Evolutionary conservation across 2,888 invertebrate genomes (phyloP), one percentile per base, ranked within the genome.

Genomic region (Pediacus dermestoides): DNA sequence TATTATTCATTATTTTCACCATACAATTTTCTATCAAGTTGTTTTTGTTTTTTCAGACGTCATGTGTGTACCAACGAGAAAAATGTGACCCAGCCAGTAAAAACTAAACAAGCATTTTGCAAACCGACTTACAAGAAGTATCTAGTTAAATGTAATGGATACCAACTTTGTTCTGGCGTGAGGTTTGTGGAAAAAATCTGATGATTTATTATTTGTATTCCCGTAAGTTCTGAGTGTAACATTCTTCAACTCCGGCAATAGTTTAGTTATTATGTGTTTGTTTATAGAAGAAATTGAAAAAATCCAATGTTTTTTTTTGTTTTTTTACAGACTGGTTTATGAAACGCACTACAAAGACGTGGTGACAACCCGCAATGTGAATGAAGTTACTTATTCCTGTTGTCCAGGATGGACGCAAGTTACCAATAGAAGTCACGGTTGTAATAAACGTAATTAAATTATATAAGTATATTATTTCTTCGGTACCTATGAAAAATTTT

Each of bases 371-470:
- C 69, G 70, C 58, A 62, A 68, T 23, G 69, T 70, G 12, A 71
- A 71, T 47, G 72, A 74, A 52, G 65, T 73, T 35, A 61, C 64
- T 34, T 74, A 72, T 52, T 64, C 68, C 14, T 81, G 81, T 60
- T 81, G 81, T 58, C 74, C 77, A 2, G 80, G 81, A 37, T 81
- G 80, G 81, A 70, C 68, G 16, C 75, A 77, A 54, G 66, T 72
- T 27, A 70, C 70, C 22, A 71, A 74, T 40, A 66, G 70, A 41
- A 72, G 76, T 55, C 74, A 74, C 50, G 77, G 77, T 31, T 81
- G 81, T 60, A 75, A 75, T 59, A 78, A 75, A 73, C 76, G 81
- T 81, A 67, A 73, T 74, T 70, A 38, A 11, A 14, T 8, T 31
- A 18, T 4, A 6, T 18, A 18, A 18, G 18, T n/a, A 23, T 23